phyloP scores from a whole-genome alignment of 2,888 invertebrate genomes.

The Emmelina monodactyla region DNA sequence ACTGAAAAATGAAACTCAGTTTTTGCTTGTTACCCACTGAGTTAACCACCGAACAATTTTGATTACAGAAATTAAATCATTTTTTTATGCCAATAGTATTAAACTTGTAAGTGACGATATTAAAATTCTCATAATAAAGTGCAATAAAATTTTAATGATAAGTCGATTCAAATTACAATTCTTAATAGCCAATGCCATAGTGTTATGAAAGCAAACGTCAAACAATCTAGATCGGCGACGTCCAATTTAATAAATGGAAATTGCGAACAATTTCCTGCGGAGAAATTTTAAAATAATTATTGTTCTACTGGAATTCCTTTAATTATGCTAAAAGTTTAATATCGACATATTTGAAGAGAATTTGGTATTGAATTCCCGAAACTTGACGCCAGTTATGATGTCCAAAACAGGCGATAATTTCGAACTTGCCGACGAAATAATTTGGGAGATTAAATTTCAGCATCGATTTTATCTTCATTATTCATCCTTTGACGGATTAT shows the following conservation, averaged over 20 bases:
- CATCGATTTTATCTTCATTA: neutral
- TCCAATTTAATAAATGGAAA: neutral
- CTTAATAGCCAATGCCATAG: too few species aligned
- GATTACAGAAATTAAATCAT: too few species aligned
- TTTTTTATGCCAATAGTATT: too few species aligned
- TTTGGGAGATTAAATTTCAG: neutral
- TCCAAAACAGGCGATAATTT: conserved; percentile 1
- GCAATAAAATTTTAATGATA: too few species aligned
- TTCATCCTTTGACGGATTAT: neutral
- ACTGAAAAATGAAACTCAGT: too few species aligned
- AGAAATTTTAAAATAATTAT: neutral
- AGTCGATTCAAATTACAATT: too few species aligned
- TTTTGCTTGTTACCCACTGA: too few species aligned
- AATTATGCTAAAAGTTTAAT: neutral
- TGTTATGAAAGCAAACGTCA: too few species aligned
- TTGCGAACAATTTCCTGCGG: neutral
- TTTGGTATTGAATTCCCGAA: neutral
- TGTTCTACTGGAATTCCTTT: neutral
- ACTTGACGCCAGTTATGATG: neutral
- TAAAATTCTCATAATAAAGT: too few species aligned
- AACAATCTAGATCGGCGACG: too few species aligned
- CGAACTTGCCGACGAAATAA: neutral
- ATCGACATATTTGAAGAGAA: neutral
- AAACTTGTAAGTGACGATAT: too few species aligned
- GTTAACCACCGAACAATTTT: too few species aligned